A percentile compares a stretch with the other conserved stretches of the same genome.
Evolutionary conservation across 2,113 vertebrate species (phyloP).

Genomic region (Lamprotornis superbus): DNA sequence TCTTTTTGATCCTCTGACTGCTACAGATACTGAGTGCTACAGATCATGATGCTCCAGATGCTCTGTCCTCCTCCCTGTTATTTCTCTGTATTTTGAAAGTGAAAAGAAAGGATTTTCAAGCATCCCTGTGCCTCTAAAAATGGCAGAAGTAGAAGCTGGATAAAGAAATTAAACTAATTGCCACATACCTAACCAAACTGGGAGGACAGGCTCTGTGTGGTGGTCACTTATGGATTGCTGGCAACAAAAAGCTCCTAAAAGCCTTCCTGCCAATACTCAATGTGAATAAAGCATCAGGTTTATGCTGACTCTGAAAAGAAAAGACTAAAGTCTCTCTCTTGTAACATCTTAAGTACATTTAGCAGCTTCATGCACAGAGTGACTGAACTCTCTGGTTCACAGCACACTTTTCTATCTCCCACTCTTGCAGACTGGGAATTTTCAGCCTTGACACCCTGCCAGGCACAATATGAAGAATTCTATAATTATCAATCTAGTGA

Average conservation of each 20-base stretch:
- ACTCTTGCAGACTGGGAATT: slow-evolving; percentile 2
- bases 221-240: neutral
- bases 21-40: neutral
- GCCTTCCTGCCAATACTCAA: neutral
- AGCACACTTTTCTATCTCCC: slow-evolving; percentile 29
- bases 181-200: neutral
- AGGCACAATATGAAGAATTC: slow-evolving; percentile 66
- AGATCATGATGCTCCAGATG: neutral
- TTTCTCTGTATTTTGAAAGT: neutral
- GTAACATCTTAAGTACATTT: neutral
- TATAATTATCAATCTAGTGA: slow-evolving; percentile 66
- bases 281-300: neutral
- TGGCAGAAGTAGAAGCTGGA: neutral
- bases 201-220: neutral
- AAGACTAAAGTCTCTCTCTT: neutral
- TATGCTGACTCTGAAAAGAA: neutral
- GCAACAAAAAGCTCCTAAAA: neutral
- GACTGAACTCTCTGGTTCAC: slow-evolving; percentile 11
- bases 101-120: neutral
- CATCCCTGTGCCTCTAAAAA: neutral
- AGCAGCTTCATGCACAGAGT: slow-evolving; percentile 21
- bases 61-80: neutral
- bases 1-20: neutral
- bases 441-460: slow-evolving; percentile 57
- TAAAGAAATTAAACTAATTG: neutral